phyloP scores from a whole-genome alignment of 2,797 vertebrate species.

The Danio jaintianensis region DNA sequence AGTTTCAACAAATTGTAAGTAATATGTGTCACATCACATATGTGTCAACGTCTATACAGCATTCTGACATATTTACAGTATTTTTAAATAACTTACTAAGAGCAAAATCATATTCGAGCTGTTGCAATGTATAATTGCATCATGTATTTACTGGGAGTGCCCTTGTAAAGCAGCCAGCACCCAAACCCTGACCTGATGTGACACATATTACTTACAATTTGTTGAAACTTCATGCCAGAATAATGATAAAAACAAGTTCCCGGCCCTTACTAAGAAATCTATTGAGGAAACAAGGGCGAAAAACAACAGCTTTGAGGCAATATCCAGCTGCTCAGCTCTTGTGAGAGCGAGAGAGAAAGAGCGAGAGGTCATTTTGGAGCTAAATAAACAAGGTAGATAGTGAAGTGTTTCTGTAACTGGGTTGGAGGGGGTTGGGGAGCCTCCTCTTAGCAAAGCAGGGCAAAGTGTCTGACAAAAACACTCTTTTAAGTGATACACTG shows the following conservation, averaged over 20 bases:
- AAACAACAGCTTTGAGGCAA: conserved; percentile 58
- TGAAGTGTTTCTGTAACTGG: conserved; percentile 51
- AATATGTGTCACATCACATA: conserved; percentile 47
- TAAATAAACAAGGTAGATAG: conserved; percentile 58
- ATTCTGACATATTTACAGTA: not conserved
- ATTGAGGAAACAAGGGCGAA: conserved; percentile 57
- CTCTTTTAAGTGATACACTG: conserved; percentile 19
- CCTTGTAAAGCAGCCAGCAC: conserved; percentile 31
- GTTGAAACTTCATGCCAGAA: conserved; percentile 56
- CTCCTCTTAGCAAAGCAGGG: conserved; percentile 16
- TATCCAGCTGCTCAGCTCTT: conserved; percentile 51
- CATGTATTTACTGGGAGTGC: conserved; percentile 32
- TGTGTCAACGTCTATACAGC: not conserved
- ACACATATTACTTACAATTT: conserved; percentile 41
- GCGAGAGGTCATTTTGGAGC: conserved; percentile 54
- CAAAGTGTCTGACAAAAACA: conserved; percentile 35
- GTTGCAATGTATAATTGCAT: conserved; percentile 5
- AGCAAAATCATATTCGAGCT: not conserved
- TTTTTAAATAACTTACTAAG: not conserved
- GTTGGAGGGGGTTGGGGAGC: conserved; percentile 42
- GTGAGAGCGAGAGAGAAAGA: conserved; percentile 31
- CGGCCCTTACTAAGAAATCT: conserved; percentile 56
- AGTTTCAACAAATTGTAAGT: conserved; percentile 44
- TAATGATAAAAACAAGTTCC: conserved; percentile 56
- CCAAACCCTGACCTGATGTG: conserved; percentile 31